phyloP scores from a whole-genome alignment of 2,888 invertebrate genomes.

The Gryllus longicercus region DNA sequence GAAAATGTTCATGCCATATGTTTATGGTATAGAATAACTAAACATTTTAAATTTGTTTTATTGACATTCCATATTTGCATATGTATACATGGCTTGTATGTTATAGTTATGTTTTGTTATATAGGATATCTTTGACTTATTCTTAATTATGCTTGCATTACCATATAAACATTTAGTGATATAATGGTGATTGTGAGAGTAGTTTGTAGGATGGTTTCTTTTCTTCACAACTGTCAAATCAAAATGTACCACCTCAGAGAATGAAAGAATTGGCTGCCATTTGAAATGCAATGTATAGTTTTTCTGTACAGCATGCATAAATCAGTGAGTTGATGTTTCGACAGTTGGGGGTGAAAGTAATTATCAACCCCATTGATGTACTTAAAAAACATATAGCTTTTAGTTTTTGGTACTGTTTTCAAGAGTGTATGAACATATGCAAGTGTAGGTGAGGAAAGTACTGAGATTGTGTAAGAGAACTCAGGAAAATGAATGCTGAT shows the following conservation, averaged over 20 bases:
- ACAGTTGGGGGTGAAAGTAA: constrained; percentile 28
- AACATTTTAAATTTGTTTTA: not conserved
- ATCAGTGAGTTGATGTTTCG: constrained; percentile 3
- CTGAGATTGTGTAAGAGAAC: constrained; percentile 27
- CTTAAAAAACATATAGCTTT: constrained; percentile 33
- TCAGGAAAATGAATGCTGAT: constrained; percentile 32
- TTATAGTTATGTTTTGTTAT: not conserved
- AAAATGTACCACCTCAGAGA: constrained; percentile 18
- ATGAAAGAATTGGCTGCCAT: not conserved
- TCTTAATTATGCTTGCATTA: constrained; percentile 4
- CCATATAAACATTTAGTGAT: not conserved
- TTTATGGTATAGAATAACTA: too few species aligned
- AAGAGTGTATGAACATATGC: constrained; percentile 31
- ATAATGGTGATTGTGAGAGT: constrained; percentile 22
- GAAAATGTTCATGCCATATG: too few species aligned
- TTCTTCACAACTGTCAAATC: constrained; percentile 27
- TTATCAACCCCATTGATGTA: constrained; percentile 30
- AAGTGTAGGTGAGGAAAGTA: constrained; percentile 29
- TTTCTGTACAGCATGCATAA: not conserved
- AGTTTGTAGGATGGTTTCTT: constrained; percentile 29
- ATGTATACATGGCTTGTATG: not conserved
- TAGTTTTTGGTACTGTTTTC: constrained; percentile 29
- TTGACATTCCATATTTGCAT: constrained; percentile 4
- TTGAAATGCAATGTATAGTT: constrained; percentile 25
- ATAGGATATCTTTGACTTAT: constrained; percentile 11